Evolutionary conservation across 1,140 invertebrate species (phyloP).

Genomic region (Drosophila auraria): DNA sequence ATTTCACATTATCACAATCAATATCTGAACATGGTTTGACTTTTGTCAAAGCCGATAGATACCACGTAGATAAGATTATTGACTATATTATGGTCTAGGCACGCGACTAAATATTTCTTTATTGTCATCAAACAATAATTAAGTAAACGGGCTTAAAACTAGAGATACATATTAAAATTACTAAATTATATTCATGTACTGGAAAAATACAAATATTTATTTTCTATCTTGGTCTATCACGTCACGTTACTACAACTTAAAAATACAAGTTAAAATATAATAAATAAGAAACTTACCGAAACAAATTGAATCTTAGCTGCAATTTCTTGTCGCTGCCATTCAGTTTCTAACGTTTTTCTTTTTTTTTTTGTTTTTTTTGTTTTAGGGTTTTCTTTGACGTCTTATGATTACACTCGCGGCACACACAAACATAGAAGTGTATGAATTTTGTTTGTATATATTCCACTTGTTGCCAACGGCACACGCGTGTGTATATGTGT

Average conservation of each 20-base stretch:
- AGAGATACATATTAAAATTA: not conserved
- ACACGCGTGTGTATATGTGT: constrained; percentile 25
- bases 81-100: not conserved
- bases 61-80: not conserved
- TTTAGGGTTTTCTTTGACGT: constrained; percentile 30
- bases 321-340: constrained; percentile 1
- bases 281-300: constrained; percentile 1
- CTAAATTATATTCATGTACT: too few relatives aligned
- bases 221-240: too few relatives aligned
- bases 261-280: not conserved
- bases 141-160: too few relatives aligned
- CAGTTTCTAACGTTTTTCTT: not conserved
- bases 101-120: not conserved
- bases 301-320: not conserved
- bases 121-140: not conserved
- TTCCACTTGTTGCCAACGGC: constrained; percentile 76
- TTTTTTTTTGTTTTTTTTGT: constrained; percentile 7
- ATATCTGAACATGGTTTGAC: too few relatives aligned
- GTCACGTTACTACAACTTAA: not conserved
- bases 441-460: constrained; percentile 42
- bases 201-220: too few relatives aligned
- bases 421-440: constrained; percentile 11
- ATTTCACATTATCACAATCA: too few relatives aligned
- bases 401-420: constrained; percentile 30
- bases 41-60: not conserved